Base-by-base conservation (phyloP, 2,797 vertebrate species). In the Cichlasoma orientale region DNA sequence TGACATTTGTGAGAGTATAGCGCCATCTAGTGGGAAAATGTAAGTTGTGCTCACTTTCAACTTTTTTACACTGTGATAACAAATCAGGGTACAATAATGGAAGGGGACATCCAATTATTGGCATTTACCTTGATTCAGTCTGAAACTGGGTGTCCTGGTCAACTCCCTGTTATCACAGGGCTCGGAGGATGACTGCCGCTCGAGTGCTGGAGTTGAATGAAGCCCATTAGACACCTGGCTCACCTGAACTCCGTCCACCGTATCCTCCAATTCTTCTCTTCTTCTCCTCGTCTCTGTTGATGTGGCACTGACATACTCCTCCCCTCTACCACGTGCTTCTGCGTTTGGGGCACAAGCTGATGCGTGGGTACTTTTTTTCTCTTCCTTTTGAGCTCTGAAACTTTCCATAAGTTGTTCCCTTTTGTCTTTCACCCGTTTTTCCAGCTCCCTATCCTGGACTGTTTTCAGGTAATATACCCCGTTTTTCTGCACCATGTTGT, bases 1-100 rank as follows among this genome's bases (percentile, higher is more conserved):
- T 18, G 91, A 83, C 76, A 94, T 86, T 84, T 94, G 92, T 69
- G 92, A 93, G 87, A 95, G 94, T 81, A 87, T 16, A 75, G 93
- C 93, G 73, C 94, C 95, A 82, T 95, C 96, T 96, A 80, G 61
- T 68, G 33, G 87, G 59, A 19, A 13, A 58, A 79, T 54, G 6
- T 57, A 33, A 33, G 50, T 79, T 47, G 14, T 27, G 36, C 14
- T 63, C 16, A 50, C 5, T 3, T 66, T 14, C 4, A 19, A 72
- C 25, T 1, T 25, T 19, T 7, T 25, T 38, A 21, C 0, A 71
- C 16, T 70, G 36, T 53, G 18, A 72, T 7, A 50, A 75, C 10
- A 82, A 31, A n/a, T 25, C 3, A 10, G 6, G 18, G 4, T 7
- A 56, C n/a, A 69, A 58, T 72, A 66, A 33, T 23, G 1, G 1